Conservation (phyloP, 2,888 invertebrate genomes). For the Lepas anatifera region DNA sequence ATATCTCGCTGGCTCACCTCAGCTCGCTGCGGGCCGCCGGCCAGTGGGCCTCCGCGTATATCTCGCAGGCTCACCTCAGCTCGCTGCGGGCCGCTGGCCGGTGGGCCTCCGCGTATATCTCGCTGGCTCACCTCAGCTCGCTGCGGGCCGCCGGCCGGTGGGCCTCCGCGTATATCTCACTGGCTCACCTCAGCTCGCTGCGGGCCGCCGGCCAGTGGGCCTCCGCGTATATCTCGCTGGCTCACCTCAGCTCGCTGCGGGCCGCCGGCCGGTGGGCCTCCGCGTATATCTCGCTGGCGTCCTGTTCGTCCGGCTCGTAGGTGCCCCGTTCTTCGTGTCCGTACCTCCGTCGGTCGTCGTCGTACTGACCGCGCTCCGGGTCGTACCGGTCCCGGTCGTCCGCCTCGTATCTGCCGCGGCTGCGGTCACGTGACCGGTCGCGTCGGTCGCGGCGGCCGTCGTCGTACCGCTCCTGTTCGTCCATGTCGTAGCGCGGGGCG, state of each 20-base stretch:
- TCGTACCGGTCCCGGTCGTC: no score
- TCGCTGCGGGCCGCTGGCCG: conserved; percentile 16
- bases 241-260: not conserved
- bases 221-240: no score
- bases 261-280: not conserved
- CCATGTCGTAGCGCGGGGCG: not conserved
- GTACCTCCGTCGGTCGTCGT: not conserved
- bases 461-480: not conserved
- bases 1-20: not conserved
- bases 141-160: no score
- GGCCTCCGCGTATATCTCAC: no score
- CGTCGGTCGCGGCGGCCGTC: not conserved
- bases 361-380: no score
- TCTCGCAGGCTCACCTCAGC: conserved; percentile 19
- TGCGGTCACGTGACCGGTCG: no score
- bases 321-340: not conserved
- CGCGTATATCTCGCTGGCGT: not conserved
- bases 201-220: no score
- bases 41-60: not conserved
- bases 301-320: not conserved
- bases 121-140: no score
- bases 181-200: no score
- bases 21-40: not conserved
- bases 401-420: no score
- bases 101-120: not conserved